These are phyloP conservation scores for Corvus hawaiiensis DNA, from an alignment of 2,113 vertebrate species.

Conservation along the genomic window DNA sequence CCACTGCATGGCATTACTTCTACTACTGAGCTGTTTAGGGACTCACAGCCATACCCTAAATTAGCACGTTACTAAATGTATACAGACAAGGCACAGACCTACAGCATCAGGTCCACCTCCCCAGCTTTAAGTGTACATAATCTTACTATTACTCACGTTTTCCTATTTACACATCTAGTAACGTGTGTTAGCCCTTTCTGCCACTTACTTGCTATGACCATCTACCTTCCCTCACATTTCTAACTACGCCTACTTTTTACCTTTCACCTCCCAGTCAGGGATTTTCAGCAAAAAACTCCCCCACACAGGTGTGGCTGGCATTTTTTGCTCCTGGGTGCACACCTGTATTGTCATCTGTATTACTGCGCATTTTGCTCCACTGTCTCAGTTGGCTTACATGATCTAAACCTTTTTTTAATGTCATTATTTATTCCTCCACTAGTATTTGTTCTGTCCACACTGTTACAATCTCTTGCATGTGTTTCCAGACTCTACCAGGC, in stretches of 20 bases:
- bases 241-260: background rate
- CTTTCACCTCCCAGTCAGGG: background rate
- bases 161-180: background rate
- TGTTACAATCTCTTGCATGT: background rate
- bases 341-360: background rate
- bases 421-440: background rate
- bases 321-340: background rate
- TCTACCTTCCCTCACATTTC: background rate
- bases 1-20: background rate
- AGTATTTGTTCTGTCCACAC: background rate
- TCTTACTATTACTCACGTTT: background rate
- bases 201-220: background rate
- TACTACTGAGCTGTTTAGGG: background rate
- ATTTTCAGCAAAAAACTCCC: background rate
- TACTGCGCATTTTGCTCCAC: background rate
- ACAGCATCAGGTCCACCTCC: background rate
- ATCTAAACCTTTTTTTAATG: background rate
- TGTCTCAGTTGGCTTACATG: background rate
- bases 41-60: background rate
- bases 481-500: background rate
- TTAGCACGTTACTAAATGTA: background rate
- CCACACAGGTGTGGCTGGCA: background rate
- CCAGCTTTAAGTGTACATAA: background rate
- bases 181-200: background rate
- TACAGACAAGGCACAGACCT: background rate